Percentiles rank a stretch among this genome's conserved stretches.
phyloP scores from a whole-genome alignment of 1,140 invertebrate genomes.

The Drosophila ananassae region DNA sequence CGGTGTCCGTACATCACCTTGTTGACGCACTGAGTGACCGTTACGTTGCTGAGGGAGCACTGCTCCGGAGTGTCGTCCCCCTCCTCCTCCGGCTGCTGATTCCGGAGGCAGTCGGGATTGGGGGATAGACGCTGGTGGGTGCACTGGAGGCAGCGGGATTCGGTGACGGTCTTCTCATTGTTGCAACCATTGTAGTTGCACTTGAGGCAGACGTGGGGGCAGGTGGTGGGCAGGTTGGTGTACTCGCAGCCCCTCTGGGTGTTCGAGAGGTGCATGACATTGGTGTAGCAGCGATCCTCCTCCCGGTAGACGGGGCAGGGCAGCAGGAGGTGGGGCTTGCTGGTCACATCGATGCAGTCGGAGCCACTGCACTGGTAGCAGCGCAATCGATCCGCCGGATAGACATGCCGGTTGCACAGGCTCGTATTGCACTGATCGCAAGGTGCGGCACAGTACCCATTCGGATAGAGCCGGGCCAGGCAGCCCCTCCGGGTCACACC shows the following conservation, averaged over 20 bases:
- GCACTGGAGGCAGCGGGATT: constrained; percentile 63
- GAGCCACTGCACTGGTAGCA: constrained; percentile 75
- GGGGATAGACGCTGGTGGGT: constrained; percentile 36
- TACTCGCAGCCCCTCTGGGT: constrained; percentile 70
- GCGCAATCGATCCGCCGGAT: constrained; percentile 58
- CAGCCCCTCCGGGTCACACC: constrained; percentile 70
- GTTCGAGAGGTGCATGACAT: constrained; percentile 58
- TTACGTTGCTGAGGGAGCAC: constrained; percentile 49
- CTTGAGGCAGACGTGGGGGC: constrained; percentile 74
- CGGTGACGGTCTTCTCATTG: constrained; percentile 52
- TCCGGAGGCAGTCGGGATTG: constrained; percentile 55
- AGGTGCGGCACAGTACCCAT: constrained; percentile 65
- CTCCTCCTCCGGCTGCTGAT: constrained; percentile 19
- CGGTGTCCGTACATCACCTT: constrained; percentile 70
- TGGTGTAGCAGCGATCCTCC: constrained; percentile 73
- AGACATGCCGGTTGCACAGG: constrained; percentile 72
- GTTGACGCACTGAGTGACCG: constrained; percentile 61
- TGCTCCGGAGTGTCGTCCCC: neutral
- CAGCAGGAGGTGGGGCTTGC: constrained; percentile 41
- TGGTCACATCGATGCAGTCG: constrained; percentile 63
- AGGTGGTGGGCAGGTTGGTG: constrained; percentile 46
- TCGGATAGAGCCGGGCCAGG: constrained; percentile 56
- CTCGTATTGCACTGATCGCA: constrained; percentile 68
- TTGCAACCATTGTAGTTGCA: constrained; percentile 80
- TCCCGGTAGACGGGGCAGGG: constrained; percentile 66